Base-by-base conservation (phyloP, 2,797 vertebrate species). In the Pseudochirops corinnae region DNA sequence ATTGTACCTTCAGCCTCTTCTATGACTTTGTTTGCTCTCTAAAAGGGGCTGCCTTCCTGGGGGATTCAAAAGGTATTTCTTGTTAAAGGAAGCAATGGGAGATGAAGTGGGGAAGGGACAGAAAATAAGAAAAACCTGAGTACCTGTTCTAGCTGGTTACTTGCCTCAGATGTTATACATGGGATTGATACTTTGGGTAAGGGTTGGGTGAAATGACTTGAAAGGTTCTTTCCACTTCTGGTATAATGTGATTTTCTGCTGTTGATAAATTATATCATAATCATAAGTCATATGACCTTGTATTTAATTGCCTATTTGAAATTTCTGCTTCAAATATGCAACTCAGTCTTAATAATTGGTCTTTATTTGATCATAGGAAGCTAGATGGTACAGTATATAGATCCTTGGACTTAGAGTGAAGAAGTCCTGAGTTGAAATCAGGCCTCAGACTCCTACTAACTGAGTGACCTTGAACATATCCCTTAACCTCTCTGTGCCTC, bases 1-100 rank as follows among this genome's bases (percentile, higher is more conserved):
- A 18, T 94, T 94, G 91, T 90, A 16, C 87, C 94, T 92, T 31
- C 5, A 13, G 26, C 16, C 56, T 57, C 39, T 95, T 82, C 39
- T 87, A 4, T 26, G 39, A 87, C 13, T 46, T 87, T 87, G 2
- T 26, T 87, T 87, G 39, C 10, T 50, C 14, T 16, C 33, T 50
- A 55, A 33, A 96, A 33, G 53, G 53, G 67, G 29, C 21, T 56
- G 28, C 39, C 33, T 33, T 95, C 62, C 91, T 90, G 33, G 46
- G 26, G 67, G 7, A 82, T 33, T 92, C 53, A 67, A 50, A 90
- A 58, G 52, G 24, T 56, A 10, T 18, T 21, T 90, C 53, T 94
- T 55, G 11, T 31, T 29, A 26, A 46, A 29, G 4, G 67, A 55
- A 94, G 91, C 24, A 92, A 87, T 13, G 0, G 31, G 87, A 9